Base-by-base conservation (phyloP, 53 echinoderm and acorn worm species). In the Hippasteria phrygiana region DNA sequence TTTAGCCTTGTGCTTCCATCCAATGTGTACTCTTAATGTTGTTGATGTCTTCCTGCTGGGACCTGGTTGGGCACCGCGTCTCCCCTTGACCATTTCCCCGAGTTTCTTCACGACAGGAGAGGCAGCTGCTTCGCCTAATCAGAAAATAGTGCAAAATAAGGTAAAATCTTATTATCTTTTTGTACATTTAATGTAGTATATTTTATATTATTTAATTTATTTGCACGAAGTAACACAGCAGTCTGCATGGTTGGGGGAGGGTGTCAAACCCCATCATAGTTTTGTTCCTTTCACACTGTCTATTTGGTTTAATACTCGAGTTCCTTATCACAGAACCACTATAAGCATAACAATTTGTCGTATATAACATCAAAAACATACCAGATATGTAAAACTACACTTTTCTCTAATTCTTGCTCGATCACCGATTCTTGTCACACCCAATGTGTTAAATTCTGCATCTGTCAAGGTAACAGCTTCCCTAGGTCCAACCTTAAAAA, bases 1-100 rank as follows among this genome's bases (percentile, higher is more conserved):
- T 18, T 0, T 39, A 38, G 17, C 40, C 14, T 40, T 38, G 7
- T 72, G 72, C 26, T 72, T 72, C 72, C 72, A 72, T 12, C 72
- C 72, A 40, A 38, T 40, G 26, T 72, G 41, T 4, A 72, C 8
- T 1, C 72, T 37, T 39, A 72, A 40, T 6, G 72, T 72, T 3
- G 39, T 4, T 72, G 39, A 39, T 38, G 37, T 39, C 14, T 37
- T 37, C 38, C n/a, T 39, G 6, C n/a, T 71, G 38, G 39, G 37
- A 37, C 37, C 40, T 5, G 71, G 40, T 71, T 71, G 37, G 11
- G 20, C 71, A 20, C 42, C 72, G 1, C 39, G 22, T 72, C 39
- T 72, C 72, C 63, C 63, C 63, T 63, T 72, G 38, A 72, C 72
- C 72, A 72, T 72, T 24, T 72, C 72, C 31, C 43, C 4, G 22